Percentiles rank a stretch among this genome's conserved stretches.
Evolutionary conservation across 2,888 invertebrate genomes (phyloP).

Genomic region (Protonemura montana): DNA sequence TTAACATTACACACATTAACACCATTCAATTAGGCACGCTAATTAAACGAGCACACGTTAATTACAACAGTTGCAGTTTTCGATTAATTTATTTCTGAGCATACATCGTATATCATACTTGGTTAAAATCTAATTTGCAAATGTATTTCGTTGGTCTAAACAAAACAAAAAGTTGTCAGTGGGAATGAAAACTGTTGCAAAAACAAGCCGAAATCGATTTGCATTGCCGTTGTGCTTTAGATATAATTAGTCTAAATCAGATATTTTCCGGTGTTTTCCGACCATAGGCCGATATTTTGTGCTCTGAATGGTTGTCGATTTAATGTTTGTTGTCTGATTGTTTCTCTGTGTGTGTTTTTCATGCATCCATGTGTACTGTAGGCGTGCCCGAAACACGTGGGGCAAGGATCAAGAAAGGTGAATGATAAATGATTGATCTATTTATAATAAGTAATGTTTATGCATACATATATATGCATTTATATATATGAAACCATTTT

Average conservation of each 20-base stretch:
- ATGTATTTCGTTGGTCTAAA: background rate
- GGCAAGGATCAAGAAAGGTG: slow-evolving; percentile 51
- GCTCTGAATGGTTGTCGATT: background rate
- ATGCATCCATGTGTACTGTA: slow-evolving; percentile 44
- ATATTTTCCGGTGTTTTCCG: background rate
- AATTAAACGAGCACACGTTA: background rate
- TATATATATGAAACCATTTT: too few species aligned
- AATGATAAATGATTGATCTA: slow-evolving; percentile 33
- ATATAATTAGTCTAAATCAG: background rate
- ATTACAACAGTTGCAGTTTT: background rate
- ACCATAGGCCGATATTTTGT: background rate
- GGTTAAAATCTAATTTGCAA: background rate
- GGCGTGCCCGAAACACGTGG: slow-evolving; percentile 50
- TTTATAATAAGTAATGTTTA: background rate
- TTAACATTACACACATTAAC: too few species aligned
- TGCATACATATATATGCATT: too few species aligned
- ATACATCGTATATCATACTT: background rate
- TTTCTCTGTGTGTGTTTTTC: slow-evolving; percentile 46
- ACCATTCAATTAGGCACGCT: background rate
- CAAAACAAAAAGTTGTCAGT: background rate
- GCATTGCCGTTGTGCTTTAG: background rate
- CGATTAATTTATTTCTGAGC: background rate
- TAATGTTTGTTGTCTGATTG: slow-evolving; percentile 36
- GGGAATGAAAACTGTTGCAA: background rate
- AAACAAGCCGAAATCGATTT: background rate